A percentile compares a stretch with the other conserved stretches of the same genome.
These are phyloP conservation scores for Volucella zonaria DNA, from an alignment of 2,888 invertebrate species.

Conservation along the genomic window DNA sequence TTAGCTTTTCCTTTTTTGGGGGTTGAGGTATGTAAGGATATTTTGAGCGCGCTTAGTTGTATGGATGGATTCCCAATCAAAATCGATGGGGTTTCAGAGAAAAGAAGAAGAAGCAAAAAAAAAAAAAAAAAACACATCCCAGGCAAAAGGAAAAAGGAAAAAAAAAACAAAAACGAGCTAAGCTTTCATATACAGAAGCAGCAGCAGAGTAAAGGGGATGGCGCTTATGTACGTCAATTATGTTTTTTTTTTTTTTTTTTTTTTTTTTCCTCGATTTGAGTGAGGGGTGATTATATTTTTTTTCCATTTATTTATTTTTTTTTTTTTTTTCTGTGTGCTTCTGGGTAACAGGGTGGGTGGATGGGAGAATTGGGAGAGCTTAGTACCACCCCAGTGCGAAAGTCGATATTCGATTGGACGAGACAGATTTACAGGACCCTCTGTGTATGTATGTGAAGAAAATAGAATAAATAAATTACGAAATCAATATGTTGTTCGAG, in stretches of 20 bases:
- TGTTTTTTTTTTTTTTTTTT: slow-evolving; percentile 21
- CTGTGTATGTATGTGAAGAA: slow-evolving; percentile 48
- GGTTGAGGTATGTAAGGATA: slow-evolving; percentile 70
- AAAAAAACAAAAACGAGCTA: slow-evolving; percentile 59
- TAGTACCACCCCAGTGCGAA: slow-evolving; percentile 69
- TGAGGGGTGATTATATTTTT: slow-evolving; percentile 71
- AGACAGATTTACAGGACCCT: slow-evolving; percentile 70
- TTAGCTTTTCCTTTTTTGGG: slow-evolving; percentile 33
- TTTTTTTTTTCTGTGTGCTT: slow-evolving; percentile 13
- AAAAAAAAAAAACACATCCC: slow-evolving; percentile 31
- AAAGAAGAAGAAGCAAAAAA: slow-evolving; percentile 44
- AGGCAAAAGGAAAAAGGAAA: slow-evolving; percentile 68
- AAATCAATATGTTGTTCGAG: slow-evolving; percentile 70
- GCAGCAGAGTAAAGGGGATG: slow-evolving; percentile 68
- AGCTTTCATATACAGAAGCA: slow-evolving; percentile 60
- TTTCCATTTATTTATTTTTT: slow-evolving; percentile 40
- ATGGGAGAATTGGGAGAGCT: slow-evolving; percentile 52
- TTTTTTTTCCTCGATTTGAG: slow-evolving; percentile 61
- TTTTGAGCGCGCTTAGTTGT: slow-evolving; percentile 75
- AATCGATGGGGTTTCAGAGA: slow-evolving; percentile 79
- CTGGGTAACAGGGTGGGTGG: slow-evolving; percentile 49
- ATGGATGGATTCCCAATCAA: slow-evolving; percentile 82
- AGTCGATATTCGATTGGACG: slow-evolving; percentile 74
- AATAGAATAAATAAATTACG: slow-evolving; percentile 62
- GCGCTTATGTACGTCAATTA: slow-evolving; percentile 67